phyloP scores from a whole-genome alignment of 2,797 vertebrate species.

The Hippoglossus hippoglossus region DNA sequence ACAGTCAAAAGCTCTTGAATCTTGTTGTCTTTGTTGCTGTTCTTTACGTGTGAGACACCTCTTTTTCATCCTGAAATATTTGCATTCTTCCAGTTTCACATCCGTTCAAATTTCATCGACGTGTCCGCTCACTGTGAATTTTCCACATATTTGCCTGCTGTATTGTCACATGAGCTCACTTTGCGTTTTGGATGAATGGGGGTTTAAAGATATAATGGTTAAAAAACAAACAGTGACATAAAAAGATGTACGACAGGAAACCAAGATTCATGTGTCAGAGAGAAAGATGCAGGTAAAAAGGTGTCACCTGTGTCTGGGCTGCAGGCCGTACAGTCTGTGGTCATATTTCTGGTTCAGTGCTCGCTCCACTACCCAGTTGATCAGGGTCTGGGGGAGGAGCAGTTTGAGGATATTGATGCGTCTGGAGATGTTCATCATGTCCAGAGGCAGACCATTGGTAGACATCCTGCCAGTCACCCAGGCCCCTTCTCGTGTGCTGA shows the following conservation, averaged over 20 bases:
- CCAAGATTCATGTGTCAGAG: neutral
- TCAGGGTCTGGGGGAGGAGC: conserved; percentile 74
- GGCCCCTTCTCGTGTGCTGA: conserved; percentile 86
- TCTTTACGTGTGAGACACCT: too few species aligned
- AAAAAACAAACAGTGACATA: too few species aligned
- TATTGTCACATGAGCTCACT: too few species aligned
- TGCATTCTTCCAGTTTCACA: too few species aligned
- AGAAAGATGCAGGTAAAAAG: neutral
- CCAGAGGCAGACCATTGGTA: conserved; percentile 84
- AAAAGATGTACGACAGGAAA: neutral
- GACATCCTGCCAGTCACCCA: conserved; percentile 87
- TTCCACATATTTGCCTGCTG: too few species aligned
- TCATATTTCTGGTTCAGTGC: conserved; percentile 81
- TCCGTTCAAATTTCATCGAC: too few species aligned
- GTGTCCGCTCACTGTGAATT: too few species aligned
- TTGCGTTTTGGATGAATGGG: too few species aligned
- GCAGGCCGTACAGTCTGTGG: conserved; percentile 87
- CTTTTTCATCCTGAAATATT: too few species aligned
- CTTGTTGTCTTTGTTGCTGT: too few species aligned
- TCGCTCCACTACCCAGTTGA: conserved; percentile 72
- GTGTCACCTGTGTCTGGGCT: conserved; percentile 85
- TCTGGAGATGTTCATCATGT: conserved; percentile 82
- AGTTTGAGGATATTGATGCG: conserved; percentile 68
- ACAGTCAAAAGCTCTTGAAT: too few species aligned
- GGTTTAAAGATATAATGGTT: too few species aligned